Conservation (phyloP, 2,113 vertebrate species). For the Uria aalge region DNA sequence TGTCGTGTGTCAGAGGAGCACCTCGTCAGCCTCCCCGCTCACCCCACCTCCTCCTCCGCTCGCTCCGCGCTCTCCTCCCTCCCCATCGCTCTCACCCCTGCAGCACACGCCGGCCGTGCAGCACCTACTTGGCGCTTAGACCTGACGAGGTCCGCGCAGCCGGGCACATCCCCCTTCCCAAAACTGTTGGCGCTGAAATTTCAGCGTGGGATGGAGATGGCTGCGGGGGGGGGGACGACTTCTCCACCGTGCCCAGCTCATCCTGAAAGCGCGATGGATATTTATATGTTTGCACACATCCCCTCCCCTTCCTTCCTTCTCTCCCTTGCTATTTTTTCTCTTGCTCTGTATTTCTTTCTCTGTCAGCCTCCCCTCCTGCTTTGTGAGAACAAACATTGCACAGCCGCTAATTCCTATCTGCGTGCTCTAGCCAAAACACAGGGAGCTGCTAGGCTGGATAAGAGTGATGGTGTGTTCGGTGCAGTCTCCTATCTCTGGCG, state of each 20-base stretch:
- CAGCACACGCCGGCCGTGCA: not conserved
- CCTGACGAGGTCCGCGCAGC: not conserved
- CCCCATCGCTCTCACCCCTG: not conserved
- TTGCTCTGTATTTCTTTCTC: not conserved
- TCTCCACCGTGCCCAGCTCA: not conserved
- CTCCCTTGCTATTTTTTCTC: not conserved
- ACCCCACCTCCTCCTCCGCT: not conserved
- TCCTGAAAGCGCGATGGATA: not conserved
- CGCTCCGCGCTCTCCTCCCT: not conserved
- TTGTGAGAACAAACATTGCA: conserved; percentile 13
- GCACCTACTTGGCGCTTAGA: not conserved
- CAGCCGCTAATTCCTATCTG: not conserved
- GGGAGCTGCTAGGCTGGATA: not conserved
- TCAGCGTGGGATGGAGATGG: not conserved
- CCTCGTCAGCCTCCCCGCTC: not conserved
- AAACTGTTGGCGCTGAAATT: not conserved
- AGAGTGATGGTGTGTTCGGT: not conserved
- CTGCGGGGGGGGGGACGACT: not conserved
- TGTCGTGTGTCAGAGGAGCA: conserved; percentile 61
- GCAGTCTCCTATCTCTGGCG: not conserved
- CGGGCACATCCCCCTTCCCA: not conserved
- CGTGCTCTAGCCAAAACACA: not conserved
- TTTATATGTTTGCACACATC: not conserved
- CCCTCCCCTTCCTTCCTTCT: conserved; percentile 51
- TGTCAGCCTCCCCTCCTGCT: conserved; percentile 6